A percentile compares a stretch with the other conserved stretches of the same genome.
These are phyloP conservation scores for Tubulanus polymorphus DNA, from an alignment of 2,888 invertebrate species.

Conservation along the genomic window DNA sequence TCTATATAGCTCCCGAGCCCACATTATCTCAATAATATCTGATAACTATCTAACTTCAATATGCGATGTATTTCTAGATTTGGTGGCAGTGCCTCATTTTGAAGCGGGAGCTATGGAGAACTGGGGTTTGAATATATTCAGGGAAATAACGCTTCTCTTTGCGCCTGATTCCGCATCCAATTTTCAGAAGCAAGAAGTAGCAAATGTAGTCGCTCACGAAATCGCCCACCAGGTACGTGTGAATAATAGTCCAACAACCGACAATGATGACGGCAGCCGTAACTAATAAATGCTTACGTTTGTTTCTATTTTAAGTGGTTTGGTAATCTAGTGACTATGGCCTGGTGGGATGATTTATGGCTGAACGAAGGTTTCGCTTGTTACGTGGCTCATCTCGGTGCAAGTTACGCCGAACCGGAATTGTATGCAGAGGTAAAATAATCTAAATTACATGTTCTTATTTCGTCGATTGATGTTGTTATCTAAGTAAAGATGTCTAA, in stretches of 20 bases:
- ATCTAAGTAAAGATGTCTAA: no score
- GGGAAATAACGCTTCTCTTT: slow-evolving; percentile 70
- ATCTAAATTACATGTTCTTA: no score
- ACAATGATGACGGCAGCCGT: no score
- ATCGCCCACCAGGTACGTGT: slow-evolving; percentile 70
- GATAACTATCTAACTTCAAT: no score
- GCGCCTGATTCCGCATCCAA: no score
- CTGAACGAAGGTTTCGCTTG: slow-evolving; percentile 83
- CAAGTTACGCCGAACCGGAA: slow-evolving; percentile 67
- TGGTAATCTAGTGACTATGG: slow-evolving; percentile 71
- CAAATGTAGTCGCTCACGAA: slow-evolving; percentile 71
- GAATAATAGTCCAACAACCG: no score
- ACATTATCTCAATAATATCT: no score
- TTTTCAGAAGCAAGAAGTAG: slow-evolving; percentile 29
- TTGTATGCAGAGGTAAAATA: no score
- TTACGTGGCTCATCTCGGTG: slow-evolving; percentile 69
- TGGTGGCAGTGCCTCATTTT: slow-evolving; percentile 88
- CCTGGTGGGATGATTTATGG: slow-evolving; percentile 92
- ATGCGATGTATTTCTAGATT: slow-evolving; percentile 61
- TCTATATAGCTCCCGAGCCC: no score
- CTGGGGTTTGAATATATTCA: slow-evolving; percentile 71
- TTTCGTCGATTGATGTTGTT: no score
- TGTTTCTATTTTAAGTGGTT: no score
- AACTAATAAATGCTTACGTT: no score
- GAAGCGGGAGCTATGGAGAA: slow-evolving; percentile 81